A percentile compares a stretch with the other conserved stretches of the same genome.
Evolutionary conservation across 2,797 vertebrate genomes (phyloP).

Genomic region (Alfaro cultratus): DNA sequence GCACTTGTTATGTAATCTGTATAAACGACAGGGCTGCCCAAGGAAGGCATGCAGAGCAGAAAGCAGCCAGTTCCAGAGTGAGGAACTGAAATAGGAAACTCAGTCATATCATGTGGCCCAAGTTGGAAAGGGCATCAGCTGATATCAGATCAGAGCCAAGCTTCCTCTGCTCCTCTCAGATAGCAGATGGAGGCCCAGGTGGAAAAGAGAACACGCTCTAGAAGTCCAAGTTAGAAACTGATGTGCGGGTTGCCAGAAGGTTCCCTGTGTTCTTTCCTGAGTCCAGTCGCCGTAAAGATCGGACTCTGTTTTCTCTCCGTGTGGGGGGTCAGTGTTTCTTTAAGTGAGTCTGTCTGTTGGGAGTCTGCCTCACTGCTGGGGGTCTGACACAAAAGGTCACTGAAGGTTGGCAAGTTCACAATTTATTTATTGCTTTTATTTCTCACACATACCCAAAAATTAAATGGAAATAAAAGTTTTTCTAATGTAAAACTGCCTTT

Average conservation of each 20-base stretch:
- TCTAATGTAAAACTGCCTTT: neutral
- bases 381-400: slow-evolving; percentile 19
- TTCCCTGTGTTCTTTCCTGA: too few species aligned
- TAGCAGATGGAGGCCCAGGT: slow-evolving; percentile 19
- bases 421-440: neutral
- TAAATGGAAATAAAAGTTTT: neutral
- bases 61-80: slow-evolving; percentile 33
- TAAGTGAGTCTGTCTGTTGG: neutral
- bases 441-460: slow-evolving; percentile 1
- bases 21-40: neutral
- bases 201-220: slow-evolving; percentile 2
- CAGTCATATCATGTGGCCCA: slow-evolving; percentile 39
- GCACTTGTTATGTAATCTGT: neutral
- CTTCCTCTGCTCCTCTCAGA: slow-evolving; percentile 11
- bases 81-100: slow-evolving; percentile 47
- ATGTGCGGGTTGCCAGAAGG: neutral
- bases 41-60: neutral
- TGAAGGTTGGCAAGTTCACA: neutral
- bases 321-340: neutral
- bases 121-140: slow-evolving; percentile 49
- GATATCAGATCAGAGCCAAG: slow-evolving; percentile 45
- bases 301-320: neutral
- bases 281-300: neutral
- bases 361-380: slow-evolving; percentile 6
- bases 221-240: slow-evolving; percentile 1